Evolutionary conservation across 2,888 invertebrate genomes (phyloP).

Genomic region (Nyleta sp.): DNA sequence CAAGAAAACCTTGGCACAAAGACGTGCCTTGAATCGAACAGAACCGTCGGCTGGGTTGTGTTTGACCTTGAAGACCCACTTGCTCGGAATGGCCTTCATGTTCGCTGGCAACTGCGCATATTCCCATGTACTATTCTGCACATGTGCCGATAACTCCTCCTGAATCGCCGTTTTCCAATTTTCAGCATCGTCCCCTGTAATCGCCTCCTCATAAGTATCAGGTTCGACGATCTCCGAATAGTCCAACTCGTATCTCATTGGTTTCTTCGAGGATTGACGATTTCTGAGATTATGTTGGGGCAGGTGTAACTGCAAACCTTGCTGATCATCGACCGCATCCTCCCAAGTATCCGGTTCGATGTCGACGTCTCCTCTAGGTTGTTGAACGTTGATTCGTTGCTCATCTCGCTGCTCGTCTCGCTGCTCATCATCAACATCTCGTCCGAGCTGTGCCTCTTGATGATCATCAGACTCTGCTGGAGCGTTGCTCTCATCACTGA

Average conservation of each 20-base stretch:
- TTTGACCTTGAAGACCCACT: slow-evolving; percentile 11
- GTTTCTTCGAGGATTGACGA: slow-evolving; percentile 3
- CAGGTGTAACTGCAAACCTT: neutral
- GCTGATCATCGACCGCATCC: neutral
- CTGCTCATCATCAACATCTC: neutral
- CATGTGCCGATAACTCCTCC: slow-evolving; percentile 11
- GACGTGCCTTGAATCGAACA: too few species aligned
- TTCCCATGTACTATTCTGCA: slow-evolving; percentile 12
- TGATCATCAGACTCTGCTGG: too few species aligned
- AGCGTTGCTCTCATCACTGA: too few species aligned
- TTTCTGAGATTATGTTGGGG: slow-evolving; percentile 1
- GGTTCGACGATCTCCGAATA: slow-evolving; percentile 12
- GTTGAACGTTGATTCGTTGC: neutral
- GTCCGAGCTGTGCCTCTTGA: too few species aligned
- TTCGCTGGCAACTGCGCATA: neutral
- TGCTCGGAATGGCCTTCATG: neutral
- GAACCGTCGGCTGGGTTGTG: too few species aligned
- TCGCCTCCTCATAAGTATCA: slow-evolving; percentile 8
- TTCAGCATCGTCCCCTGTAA: slow-evolving; percentile 6
- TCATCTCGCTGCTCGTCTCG: neutral
- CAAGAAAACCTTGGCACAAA: too few species aligned
- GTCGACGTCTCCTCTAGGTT: neutral
- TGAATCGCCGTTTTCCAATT: slow-evolving; percentile 1
- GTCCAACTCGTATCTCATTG: slow-evolving; percentile 24
- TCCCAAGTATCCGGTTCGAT: neutral